Evolutionary conservation across 2,113 vertebrate species (phyloP).

Genomic region (Coryphaenoides rupestris): DNA sequence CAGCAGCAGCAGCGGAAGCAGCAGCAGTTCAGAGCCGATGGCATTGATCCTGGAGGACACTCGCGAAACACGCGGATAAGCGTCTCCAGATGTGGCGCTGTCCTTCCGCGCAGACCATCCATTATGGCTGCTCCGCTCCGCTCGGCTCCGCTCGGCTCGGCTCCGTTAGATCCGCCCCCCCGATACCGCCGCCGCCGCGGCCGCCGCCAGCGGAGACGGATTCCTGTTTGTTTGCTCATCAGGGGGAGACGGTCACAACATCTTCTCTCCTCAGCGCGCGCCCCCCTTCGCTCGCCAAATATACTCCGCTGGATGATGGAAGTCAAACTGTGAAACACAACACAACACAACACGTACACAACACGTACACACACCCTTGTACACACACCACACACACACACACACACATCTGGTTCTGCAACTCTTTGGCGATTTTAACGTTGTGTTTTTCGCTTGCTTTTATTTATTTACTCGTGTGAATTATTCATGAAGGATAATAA

Average conservation of each 20-base stretch:
- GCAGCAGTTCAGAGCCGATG: slow-evolving; percentile 43
- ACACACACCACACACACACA: slow-evolving; percentile 24
- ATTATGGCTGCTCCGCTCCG: no score
- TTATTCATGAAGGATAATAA: slow-evolving; percentile 36
- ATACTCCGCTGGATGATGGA: no score
- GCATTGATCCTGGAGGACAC: slow-evolving; percentile 62
- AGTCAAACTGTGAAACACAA: background rate
- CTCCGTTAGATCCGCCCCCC: slow-evolving; percentile 42
- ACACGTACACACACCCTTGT: no score
- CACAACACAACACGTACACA: no score
- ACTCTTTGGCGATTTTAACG: slow-evolving; percentile 1
- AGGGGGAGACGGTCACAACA: slow-evolving; percentile 33
- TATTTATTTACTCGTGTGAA: slow-evolving; percentile 24
- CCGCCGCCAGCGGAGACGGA: slow-evolving; percentile 28
- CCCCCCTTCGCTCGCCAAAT: no score
- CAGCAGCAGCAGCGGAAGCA: slow-evolving; percentile 42
- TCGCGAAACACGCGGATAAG: slow-evolving; percentile 60
- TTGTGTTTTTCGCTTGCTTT: background rate
- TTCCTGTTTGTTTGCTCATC: slow-evolving; percentile 36
- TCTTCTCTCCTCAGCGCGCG: no score
- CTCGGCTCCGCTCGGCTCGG: no score
- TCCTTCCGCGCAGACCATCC: slow-evolving; percentile 53
- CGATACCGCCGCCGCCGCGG: slow-evolving; percentile 42
- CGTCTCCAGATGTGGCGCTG: slow-evolving; percentile 58
- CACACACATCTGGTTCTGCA: slow-evolving; percentile 38